phyloP scores from a whole-genome alignment of 2,888 invertebrate species.

The Chloroclysta siterata region DNA sequence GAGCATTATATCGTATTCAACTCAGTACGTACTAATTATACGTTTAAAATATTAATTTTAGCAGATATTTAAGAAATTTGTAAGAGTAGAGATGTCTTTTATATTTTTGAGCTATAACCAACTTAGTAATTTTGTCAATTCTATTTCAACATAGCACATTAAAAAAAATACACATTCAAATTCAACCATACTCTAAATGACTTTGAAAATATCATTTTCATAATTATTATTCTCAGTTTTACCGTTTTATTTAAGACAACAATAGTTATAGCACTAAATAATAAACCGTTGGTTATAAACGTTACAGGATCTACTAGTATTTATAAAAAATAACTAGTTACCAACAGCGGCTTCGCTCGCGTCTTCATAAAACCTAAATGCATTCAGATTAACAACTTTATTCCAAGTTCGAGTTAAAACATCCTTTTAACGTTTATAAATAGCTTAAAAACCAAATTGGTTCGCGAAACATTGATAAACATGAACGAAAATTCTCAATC shows the following conservation, averaged over 20 bases:
- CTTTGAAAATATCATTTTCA: conserved; percentile 36
- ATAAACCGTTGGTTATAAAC: conserved; percentile 24
- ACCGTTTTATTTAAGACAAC: conserved; percentile 20
- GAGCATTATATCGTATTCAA: too few species aligned
- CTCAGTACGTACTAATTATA: too few species aligned
- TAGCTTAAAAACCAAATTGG: conserved; percentile 16
- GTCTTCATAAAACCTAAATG: neutral
- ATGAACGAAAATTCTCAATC: conserved; percentile 13
- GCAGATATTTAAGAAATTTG: too few species aligned
- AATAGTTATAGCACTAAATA: conserved; percentile 31
- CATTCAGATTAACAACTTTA: neutral
- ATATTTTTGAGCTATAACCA: conserved; percentile 10
- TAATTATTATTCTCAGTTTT: conserved; percentile 28
- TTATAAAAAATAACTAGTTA: conserved; percentile 13
- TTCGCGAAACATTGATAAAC: conserved; percentile 18
- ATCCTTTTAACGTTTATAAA: conserved; percentile 16
- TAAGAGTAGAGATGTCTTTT: conserved; percentile 16
- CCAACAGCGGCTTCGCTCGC: neutral
- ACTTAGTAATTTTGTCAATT: conserved; percentile 25
- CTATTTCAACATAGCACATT: conserved; percentile 1
- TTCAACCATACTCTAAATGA: conserved; percentile 26
- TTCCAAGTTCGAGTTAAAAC: neutral
- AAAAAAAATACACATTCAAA: conserved; percentile 1
- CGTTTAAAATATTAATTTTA: too few species aligned
- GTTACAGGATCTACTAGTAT: conserved; percentile 11